Base-by-base conservation (phyloP, 2,888 invertebrate genomes). In the Cantharis flavilabris region DNA sequence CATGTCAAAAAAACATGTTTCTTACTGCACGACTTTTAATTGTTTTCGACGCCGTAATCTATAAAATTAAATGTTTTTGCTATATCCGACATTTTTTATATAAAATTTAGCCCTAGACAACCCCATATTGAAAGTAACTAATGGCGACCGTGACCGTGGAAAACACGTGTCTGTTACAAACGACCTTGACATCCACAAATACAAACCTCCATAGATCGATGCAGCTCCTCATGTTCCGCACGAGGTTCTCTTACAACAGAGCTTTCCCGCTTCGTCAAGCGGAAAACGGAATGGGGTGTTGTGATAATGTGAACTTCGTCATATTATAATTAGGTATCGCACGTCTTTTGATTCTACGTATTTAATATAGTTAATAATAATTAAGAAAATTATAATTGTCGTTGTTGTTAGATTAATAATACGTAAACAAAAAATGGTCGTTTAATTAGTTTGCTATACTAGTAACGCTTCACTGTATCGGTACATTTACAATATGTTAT, bases 141-240 rank as follows among this genome's bases (percentile, higher is more conserved):
- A 23, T 62, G 69, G 75, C 77, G 79, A 77, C 81, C 80, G 76
- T 82, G 81, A 81, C 82, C 83, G 81, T 76, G 76, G 74, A 78
- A 78, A 79, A 79, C 83, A 82, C 84, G 83, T 82, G 83, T 80
- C 81, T 70, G 76, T 80, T 70, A 65, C 79, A 75, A 65, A 76
- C 79, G 81, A 76, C 81, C 81, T 79, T 79, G 78, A 80, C 80
- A 79, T 67, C 80, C 65, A 76, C 72, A 76, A 79, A 78, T 79
- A 79, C 76, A 80, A 79, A 80, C 81, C 78, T 79, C 72, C 73
- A 72, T 73, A 28, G 80, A 81, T 81, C 81, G 80, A 81, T 81
- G 74, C 77, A 81, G 81, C 80, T 78, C 78, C 73, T 73, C 73
- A 72, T 78, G 76, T 78, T 78, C 73, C 76, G 78, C 76, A 70